A percentile compares a stretch with the other conserved stretches of the same genome.
Conservation (phyloP, 2,797 vertebrate genomes). For the Clamator glandarius region DNA sequence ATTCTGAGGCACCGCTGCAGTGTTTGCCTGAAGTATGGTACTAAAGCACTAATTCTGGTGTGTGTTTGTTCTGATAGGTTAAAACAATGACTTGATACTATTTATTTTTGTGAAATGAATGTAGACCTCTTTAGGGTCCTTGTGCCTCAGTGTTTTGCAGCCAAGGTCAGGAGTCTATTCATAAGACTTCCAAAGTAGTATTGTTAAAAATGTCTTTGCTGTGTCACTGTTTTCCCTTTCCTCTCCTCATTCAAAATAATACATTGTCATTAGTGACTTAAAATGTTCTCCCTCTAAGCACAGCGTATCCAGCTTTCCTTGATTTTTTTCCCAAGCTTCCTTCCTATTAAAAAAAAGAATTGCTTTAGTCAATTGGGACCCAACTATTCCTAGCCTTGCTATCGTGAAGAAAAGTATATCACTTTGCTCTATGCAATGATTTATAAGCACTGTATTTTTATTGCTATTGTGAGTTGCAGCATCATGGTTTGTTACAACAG, state of each 20-base stretch:
- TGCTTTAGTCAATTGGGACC: slow-evolving; percentile 4
- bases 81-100: slow-evolving; percentile 41
- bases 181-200: slow-evolving; percentile 61
- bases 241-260: slow-evolving; percentile 72
- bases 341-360: slow-evolving; percentile 71
- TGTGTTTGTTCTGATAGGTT: not conserved
- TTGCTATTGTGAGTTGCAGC: not conserved
- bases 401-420: not conserved
- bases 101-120: slow-evolving; percentile 38
- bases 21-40: not conserved
- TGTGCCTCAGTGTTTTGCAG: slow-evolving; percentile 52
- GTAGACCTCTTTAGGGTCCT: slow-evolving; percentile 30
- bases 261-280: slow-evolving; percentile 47
- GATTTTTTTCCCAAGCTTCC: slow-evolving; percentile 44
- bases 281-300: not conserved
- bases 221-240: slow-evolving; percentile 72
- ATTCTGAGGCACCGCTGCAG: not conserved
- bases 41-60: not conserved
- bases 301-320: slow-evolving; percentile 49
- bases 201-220: slow-evolving; percentile 74
- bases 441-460: not conserved
- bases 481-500: not conserved
- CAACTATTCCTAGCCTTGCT: slow-evolving; percentile 25
- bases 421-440: not conserved
- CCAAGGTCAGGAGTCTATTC: slow-evolving; percentile 58